phyloP scores from a whole-genome alignment of 2,797 vertebrate genomes.

The Spinus pinus region DNA sequence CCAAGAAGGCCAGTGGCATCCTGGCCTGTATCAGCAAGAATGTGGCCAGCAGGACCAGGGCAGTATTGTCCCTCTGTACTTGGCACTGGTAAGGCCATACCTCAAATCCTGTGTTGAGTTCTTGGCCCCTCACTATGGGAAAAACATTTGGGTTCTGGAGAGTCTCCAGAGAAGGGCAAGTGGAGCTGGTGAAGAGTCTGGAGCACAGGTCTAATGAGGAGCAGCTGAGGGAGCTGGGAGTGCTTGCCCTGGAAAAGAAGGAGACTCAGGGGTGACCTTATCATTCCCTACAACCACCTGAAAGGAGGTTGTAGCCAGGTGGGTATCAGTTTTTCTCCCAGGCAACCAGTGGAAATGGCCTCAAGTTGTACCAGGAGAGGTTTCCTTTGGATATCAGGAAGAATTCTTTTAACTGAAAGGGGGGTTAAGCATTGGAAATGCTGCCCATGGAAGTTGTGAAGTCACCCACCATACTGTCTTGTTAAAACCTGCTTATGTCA shows the following conservation, averaged over 20 bases:
- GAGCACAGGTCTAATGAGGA: background rate
- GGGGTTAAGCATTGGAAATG: background rate
- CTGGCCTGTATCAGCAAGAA: background rate
- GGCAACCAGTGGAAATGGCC: background rate
- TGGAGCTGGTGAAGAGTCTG: background rate
- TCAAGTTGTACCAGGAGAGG: background rate
- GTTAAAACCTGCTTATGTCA: background rate
- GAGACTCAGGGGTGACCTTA: background rate
- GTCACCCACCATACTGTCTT: background rate
- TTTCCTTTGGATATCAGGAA: background rate
- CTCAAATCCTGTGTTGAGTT: fast-evolving
- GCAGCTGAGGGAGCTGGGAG: background rate
- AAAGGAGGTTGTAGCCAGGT: background rate
- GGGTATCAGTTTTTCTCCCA: background rate
- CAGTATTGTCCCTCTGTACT: background rate
- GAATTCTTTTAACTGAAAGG: background rate
- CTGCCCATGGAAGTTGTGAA: background rate
- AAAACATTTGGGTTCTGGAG: background rate
- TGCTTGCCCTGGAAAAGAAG: background rate
- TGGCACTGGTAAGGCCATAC: background rate
- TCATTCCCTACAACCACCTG: background rate
- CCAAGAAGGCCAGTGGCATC: background rate
- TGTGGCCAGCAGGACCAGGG: background rate
- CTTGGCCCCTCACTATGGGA: background rate
- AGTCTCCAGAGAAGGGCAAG: background rate